These are phyloP conservation scores for Tychaedon coryphoeus DNA, from an alignment of 2,113 vertebrate species.

Conservation along the genomic window DNA sequence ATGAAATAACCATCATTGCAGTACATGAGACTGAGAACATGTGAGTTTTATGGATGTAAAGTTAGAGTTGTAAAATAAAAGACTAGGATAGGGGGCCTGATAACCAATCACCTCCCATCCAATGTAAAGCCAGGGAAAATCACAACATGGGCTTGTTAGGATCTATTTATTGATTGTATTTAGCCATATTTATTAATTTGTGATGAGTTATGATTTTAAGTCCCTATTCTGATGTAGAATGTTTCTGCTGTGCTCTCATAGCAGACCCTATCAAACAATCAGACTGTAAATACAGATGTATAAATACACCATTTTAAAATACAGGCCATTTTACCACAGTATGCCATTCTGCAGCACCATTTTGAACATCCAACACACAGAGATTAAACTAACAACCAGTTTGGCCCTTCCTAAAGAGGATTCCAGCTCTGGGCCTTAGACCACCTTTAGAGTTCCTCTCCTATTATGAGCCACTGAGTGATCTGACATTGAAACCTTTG, in stretches of 20 bases:
- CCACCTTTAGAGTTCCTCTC: neutral
- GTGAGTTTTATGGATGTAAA: neutral
- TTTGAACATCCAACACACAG: neutral
- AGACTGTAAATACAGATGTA: neutral
- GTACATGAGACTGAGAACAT: neutral
- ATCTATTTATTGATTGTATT: neutral
- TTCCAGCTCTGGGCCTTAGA: neutral
- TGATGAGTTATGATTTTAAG: neutral
- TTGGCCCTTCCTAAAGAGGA: neutral
- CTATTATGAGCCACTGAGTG: neutral
- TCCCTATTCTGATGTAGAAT: neutral
- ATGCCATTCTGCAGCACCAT: neutral
- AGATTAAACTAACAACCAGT: neutral
- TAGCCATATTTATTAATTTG: neutral
- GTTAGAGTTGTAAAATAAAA: slow-evolving; percentile 11
- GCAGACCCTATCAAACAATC: neutral
- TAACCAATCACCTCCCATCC: neutral
- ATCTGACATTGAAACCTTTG: neutral
- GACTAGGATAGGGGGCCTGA: neutral
- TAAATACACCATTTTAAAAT: neutral
- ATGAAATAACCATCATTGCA: neutral
- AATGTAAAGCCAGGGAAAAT: neutral
- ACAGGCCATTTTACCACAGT: neutral
- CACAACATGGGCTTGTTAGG: neutral
- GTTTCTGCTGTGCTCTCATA: neutral